Base-by-base conservation (phyloP, 2,113 vertebrate genomes). In the Eulemur macaco region DNA sequence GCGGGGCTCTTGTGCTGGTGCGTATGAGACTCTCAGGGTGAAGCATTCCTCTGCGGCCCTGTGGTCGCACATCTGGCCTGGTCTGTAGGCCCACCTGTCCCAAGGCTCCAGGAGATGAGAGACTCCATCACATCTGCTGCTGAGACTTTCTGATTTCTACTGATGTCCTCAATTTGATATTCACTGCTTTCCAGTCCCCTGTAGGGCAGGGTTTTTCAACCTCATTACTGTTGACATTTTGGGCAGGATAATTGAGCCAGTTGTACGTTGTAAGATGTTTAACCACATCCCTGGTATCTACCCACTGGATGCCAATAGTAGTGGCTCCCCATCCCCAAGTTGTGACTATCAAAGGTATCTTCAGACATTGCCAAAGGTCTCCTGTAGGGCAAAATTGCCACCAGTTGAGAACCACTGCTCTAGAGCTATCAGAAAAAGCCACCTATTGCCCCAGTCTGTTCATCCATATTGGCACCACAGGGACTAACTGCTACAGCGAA, bases 1-100 rank as follows among this genome's bases (percentile, higher is more conserved):
- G 11, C 0, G 6, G 37, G 58, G 31, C 21, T 1, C 15, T 31
- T 11, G 15, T 1, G 6, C 6, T 47, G 31, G 13, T 1, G 6
- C 42, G 39, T 6, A 5, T 25, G 34, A 42, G 31, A 39, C 14
- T 11, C 34, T n/a, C 13, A 42, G 25, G 50, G 42, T 6, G 8
- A 37, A 47, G 8, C 1, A 14, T 58, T 37, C 58, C 18, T 82
- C 84, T 73, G 39, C 7, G 52, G 34, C 37, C 18, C 4, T 81
- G 37, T 7, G 2, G 9, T 58, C 50, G 81, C 11, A 73, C 0
- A 3, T n/a, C 10, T 29, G 31, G 25, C 20, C 8, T 29, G 25
- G 14, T 58, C 25, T 23, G 47, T 23, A 39, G 83, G 1, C 31
- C 20, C 8, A 0, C 17, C 23, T 74, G 17, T 10, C 47, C 27